These are phyloP conservation scores for Platyura marginata DNA, from an alignment of 1,140 invertebrate species.

Conservation along the genomic window DNA sequence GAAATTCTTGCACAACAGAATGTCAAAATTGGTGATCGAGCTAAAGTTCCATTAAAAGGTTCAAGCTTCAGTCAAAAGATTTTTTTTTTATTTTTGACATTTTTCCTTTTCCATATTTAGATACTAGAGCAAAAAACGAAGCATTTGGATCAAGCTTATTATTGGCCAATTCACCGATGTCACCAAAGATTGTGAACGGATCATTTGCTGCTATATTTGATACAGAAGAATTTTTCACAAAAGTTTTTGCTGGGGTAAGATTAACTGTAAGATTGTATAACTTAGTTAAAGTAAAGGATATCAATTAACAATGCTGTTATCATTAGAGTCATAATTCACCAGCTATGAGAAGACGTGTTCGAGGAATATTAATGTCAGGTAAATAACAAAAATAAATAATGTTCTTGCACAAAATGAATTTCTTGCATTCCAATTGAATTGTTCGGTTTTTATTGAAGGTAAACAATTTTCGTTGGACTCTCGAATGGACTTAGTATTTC, in stretches of 20 bases:
- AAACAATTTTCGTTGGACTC: constrained; percentile 82
- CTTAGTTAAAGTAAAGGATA: not conserved
- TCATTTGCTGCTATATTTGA: constrained; percentile 93
- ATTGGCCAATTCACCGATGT: constrained; percentile 87
- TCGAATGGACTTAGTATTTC: constrained; percentile 64
- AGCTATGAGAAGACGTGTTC: constrained; percentile 64
- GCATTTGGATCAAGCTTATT: constrained; percentile 86
- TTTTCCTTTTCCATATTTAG: constrained; percentile 29
- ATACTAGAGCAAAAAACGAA: constrained; percentile 61
- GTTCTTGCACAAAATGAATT: not conserved
- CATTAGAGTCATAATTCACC: constrained; percentile 21
- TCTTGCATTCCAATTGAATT: not conserved
- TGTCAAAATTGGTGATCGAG: constrained; percentile 29
- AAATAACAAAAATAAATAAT: constrained; percentile 5
- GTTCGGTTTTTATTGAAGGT: constrained; percentile 3
- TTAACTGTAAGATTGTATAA: constrained; percentile 12
- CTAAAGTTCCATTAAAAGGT: constrained; percentile 59
- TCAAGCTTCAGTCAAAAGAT: not conserved
- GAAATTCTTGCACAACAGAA: constrained; percentile 46
- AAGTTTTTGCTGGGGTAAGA: constrained; percentile 57
- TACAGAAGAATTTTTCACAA: constrained; percentile 61
- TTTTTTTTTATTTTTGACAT: not conserved
- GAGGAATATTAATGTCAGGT: constrained; percentile 73
- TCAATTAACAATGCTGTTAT: too few relatives aligned
- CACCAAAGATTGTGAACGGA: constrained; percentile 91